Evolutionary conservation across 2,888 invertebrate species (phyloP).

Genomic region (Apamea anceps): DNA sequence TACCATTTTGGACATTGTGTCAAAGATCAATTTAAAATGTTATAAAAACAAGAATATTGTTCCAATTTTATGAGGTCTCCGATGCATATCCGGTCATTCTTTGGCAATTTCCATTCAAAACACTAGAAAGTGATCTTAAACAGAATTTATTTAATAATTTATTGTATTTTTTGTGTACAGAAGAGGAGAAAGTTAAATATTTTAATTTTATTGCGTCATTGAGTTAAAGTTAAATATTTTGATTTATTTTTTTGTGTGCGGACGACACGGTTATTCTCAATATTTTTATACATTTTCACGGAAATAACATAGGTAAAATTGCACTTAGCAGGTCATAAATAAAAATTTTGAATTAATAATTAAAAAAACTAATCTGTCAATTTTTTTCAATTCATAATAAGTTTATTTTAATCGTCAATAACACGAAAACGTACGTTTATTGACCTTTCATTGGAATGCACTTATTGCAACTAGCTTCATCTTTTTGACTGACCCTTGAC

Average conservation of each 20-base stretch:
- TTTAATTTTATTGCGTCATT: slow-evolving; percentile 36
- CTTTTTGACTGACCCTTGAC: too few species aligned
- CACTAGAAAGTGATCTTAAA: slow-evolving; percentile 51
- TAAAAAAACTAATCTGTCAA: too few species aligned
- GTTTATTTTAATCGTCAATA: not conserved
- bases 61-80: not conserved
- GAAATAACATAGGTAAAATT: not conserved
- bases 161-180: slow-evolving; percentile 53
- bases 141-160: slow-evolving; percentile 47
- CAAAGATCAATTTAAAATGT: slow-evolving; percentile 32
- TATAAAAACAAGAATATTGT: slow-evolving; percentile 2
- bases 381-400: too few species aligned
- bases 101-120: slow-evolving; percentile 28
- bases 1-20: slow-evolving; percentile 6
- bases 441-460: slow-evolving; percentile 7
- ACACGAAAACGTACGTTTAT: not conserved
- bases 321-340: not conserved
- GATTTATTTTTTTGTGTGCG: slow-evolving; percentile 31
- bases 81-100: slow-evolving; percentile 36
- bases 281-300: not conserved
- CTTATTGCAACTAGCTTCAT: too few species aligned
- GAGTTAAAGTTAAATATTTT: too few species aligned
- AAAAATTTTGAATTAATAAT: not conserved
- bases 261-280: slow-evolving; percentile 27
- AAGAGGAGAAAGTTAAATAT: slow-evolving; percentile 57